phyloP scores from a whole-genome alignment of 2,113 vertebrate genomes.

The Megalops atlanticus region DNA sequence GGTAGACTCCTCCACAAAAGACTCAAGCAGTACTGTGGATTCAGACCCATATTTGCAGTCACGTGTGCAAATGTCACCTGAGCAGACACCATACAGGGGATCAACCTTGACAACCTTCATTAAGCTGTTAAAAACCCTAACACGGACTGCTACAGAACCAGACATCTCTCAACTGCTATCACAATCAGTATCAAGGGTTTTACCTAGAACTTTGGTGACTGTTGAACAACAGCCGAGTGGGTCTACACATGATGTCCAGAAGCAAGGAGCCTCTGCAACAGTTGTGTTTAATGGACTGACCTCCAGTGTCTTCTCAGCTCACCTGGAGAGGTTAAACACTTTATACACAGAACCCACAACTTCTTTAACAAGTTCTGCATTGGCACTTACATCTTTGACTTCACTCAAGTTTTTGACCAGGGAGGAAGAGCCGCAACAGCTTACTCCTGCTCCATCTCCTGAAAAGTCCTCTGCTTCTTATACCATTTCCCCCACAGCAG shows the following conservation, averaged over 20 bases:
- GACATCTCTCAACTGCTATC: not conserved
- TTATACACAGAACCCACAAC: not conserved
- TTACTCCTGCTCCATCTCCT: conserved; percentile 16
- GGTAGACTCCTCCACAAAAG: not conserved
- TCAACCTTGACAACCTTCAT: no score
- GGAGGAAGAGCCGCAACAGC: no score
- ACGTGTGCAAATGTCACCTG: not conserved
- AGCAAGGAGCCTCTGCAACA: no score
- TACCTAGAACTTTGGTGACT: not conserved
- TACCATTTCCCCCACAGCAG: conserved; percentile 13
- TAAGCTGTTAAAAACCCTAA: no score
- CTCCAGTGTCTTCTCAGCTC: not conserved
- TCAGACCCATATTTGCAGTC: not conserved
- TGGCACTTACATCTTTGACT: not conserved
- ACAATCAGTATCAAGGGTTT: not conserved
- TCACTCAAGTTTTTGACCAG: not conserved
- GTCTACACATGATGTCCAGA: not conserved
- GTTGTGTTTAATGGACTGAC: not conserved
- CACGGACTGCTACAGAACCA: not conserved
- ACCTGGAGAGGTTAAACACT: not conserved
- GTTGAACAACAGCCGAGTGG: not conserved
- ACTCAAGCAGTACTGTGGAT: not conserved
- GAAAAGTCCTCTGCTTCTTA: conserved; percentile 25
- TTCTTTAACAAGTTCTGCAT: not conserved
- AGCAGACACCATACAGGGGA: no score